These are phyloP conservation scores for Fukomys damarensis DNA, from an alignment of 2,113 vertebrate genomes.

Conservation along the genomic window DNA sequence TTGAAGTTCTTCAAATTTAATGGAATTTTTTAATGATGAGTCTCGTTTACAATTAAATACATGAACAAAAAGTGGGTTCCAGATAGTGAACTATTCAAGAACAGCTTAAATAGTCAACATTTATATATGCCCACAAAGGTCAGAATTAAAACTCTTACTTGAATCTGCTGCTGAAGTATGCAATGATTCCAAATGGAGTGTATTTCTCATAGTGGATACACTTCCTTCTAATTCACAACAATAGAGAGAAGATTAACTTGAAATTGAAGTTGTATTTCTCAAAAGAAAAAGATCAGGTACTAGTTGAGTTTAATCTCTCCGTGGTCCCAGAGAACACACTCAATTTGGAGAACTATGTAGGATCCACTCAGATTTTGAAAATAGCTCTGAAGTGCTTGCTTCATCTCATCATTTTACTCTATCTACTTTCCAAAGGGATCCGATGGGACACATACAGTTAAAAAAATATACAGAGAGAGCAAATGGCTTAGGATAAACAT, in stretches of 20 bases:
- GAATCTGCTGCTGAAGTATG: neutral
- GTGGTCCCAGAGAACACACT: neutral
- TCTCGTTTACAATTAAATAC: neutral
- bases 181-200: neutral
- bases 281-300: neutral
- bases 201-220: neutral
- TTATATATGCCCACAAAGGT: neutral
- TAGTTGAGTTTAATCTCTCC: neutral
- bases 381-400: neutral
- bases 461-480: neutral
- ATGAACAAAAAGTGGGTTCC: neutral
- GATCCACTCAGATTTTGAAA: neutral
- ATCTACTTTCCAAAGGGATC: neutral
- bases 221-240: neutral
- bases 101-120: neutral
- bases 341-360: neutral
- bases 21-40: neutral
- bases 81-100: neutral
- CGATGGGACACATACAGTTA: neutral
- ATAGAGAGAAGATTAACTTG: neutral
- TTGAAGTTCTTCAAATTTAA: neutral
- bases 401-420: conserved; percentile 9
- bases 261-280: conserved; percentile 2
- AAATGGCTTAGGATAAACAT: neutral
- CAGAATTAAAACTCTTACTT: conserved; percentile 1